Conservation (phyloP, 2,797 vertebrate genomes). For the Odontamblyopus lacepedii region DNA sequence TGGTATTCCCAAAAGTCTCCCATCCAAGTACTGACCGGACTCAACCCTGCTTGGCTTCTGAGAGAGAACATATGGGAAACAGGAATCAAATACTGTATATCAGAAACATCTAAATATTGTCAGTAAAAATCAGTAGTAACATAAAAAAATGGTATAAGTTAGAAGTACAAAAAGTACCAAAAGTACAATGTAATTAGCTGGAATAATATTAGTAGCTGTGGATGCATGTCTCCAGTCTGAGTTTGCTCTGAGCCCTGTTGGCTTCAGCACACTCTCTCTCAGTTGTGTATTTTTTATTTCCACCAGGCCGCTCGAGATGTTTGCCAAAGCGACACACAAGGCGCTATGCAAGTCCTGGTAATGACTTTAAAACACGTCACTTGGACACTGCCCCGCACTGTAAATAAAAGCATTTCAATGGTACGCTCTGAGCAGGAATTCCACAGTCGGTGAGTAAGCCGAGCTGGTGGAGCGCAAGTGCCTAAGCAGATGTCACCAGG, state of each 20-base stretch:
- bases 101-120: background rate
- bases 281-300: constrained; percentile 38
- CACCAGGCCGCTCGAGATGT: constrained; percentile 32
- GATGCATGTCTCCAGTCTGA: constrained; percentile 21
- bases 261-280: constrained; percentile 46
- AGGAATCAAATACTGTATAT: too few relatives aligned
- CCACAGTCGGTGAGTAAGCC: constrained; percentile 70
- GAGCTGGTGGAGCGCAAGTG: constrained; percentile 67
- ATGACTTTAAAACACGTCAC: constrained; percentile 72
- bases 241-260: constrained; percentile 43
- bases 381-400: constrained; percentile 70
- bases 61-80: too few relatives aligned
- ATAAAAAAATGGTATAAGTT: background rate
- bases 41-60: too few relatives aligned
- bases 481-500: constrained; percentile 76
- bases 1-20: too few relatives aligned
- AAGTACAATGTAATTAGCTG: background rate
- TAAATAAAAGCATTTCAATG: constrained; percentile 78
- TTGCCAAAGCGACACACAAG: constrained; percentile 55
- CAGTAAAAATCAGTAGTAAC: background rate
- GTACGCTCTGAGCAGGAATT: constrained; percentile 67
- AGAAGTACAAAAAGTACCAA: background rate
- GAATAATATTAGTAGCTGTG: background rate
- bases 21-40: too few relatives aligned
- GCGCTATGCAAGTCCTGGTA: constrained; percentile 55